Percentiles rank a stretch among this genome's conserved stretches.
Conservation (phyloP, 2,888 invertebrate species). For the Schizaphis graminum region DNA sequence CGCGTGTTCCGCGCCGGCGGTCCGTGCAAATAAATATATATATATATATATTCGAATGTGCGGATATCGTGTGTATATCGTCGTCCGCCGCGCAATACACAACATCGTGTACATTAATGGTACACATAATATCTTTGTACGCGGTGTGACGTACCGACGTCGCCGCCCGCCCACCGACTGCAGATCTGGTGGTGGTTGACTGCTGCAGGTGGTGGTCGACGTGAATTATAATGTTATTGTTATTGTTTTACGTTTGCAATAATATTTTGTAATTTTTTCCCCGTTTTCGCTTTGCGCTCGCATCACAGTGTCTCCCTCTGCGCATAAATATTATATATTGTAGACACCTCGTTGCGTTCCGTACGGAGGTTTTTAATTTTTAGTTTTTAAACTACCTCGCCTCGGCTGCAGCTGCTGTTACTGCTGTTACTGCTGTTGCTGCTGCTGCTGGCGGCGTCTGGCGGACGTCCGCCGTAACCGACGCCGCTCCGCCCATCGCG, state of each 20-base stretch:
- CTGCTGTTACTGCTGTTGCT: not conserved
- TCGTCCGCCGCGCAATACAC: not conserved
- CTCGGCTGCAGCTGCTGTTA: not conserved
- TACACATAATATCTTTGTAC: not conserved
- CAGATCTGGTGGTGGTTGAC: not conserved
- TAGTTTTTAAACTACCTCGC: not conserved
- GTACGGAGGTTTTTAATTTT: not conserved
- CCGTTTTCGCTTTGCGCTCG: not conserved
- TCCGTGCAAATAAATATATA: not conserved
- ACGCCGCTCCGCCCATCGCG: conserved; percentile 10
- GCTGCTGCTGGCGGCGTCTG: conserved; percentile 28
- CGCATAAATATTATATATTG: not conserved
- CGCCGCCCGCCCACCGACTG: not conserved
- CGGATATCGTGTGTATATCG: not conserved
- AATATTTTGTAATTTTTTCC: not conserved
- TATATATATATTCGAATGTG: not conserved
- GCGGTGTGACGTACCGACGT: not conserved
- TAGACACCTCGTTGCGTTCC: not conserved
- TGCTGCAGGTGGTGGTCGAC: not conserved
- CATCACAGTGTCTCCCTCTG: not conserved
- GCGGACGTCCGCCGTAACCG: not conserved
- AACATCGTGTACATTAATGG: not conserved
- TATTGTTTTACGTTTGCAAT: not conserved
- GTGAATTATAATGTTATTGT: not conserved
- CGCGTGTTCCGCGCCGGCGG: not conserved